phyloP scores from a whole-genome alignment of 1,140 invertebrate genomes.

The Papilio aristodemus region DNA sequence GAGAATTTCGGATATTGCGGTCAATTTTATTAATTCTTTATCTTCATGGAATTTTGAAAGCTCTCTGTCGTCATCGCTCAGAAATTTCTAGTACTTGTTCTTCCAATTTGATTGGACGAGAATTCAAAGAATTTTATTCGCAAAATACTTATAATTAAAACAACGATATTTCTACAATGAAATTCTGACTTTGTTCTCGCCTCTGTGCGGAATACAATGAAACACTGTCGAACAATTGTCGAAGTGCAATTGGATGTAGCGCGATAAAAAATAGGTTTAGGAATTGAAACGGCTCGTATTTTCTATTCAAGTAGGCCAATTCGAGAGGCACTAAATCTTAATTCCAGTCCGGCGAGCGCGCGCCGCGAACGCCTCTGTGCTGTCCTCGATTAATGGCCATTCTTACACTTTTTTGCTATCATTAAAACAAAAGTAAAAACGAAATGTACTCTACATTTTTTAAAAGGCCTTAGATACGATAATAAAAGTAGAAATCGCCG shows the following conservation, averaged over 20 bases:
- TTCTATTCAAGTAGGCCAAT: conserved; percentile 46
- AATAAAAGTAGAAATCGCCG: not conserved
- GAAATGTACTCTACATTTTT: not conserved
- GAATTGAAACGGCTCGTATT: conserved; percentile 39
- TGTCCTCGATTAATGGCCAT: conserved; percentile 36
- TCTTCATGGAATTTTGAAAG: not conserved
- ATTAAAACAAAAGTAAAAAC: conserved; percentile 22
- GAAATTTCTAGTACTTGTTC: too few relatives aligned
- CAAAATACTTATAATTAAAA: conserved; percentile 14
- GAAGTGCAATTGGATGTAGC: conserved; percentile 33
- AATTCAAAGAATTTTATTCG: too few relatives aligned
- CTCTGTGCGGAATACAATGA: conserved; percentile 24
- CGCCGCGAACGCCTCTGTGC: conserved; percentile 31
- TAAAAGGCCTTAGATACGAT: not conserved
- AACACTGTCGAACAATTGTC: conserved; percentile 33
- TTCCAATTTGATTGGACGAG: too few relatives aligned
- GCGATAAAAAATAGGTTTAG: conserved; percentile 35
- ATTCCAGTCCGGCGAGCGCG: conserved; percentile 39
- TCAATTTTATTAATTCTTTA: conserved; percentile 3
- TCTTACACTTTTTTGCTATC: conserved; percentile 31
- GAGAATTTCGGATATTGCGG: not conserved
- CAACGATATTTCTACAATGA: conserved; percentile 7
- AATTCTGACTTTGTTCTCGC: conserved; percentile 5
- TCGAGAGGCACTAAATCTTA: conserved; percentile 47
- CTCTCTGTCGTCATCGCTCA: not conserved